Conservation (phyloP, 2,113 vertebrate species). For the Bolborhynchus lineola region DNA sequence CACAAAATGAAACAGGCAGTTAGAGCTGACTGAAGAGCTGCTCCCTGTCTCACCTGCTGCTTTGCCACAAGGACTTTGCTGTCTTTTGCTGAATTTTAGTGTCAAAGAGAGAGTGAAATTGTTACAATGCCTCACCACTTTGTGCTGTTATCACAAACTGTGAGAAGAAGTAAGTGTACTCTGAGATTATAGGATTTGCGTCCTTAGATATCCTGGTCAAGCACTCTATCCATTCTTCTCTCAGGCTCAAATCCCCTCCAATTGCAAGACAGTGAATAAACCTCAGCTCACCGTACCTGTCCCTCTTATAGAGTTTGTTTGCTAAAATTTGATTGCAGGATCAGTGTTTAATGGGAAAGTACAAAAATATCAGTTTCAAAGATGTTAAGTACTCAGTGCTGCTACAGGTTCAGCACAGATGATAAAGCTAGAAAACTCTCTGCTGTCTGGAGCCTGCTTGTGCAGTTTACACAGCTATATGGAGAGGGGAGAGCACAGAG, state of each 20-base stretch:
- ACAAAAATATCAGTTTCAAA: background rate
- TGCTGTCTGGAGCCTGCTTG: background rate
- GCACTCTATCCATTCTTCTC: background rate
- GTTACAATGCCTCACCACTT: background rate
- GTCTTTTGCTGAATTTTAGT: background rate
- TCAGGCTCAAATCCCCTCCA: background rate
- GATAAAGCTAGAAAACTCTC: background rate
- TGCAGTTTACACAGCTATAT: fast-evolving
- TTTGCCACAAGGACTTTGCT: background rate
- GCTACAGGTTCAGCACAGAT: background rate
- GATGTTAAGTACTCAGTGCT: background rate
- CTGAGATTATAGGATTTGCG: background rate
- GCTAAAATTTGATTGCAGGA: background rate
- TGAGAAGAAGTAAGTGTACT: background rate
- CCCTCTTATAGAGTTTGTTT: background rate
- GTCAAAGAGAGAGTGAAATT: background rate
- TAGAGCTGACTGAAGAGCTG: background rate
- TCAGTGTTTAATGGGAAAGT: background rate
- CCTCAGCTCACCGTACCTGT: background rate
- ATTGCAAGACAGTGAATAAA: background rate
- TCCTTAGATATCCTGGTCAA: background rate
- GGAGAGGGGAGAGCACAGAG: background rate
- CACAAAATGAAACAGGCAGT: background rate
- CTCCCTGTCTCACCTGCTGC: background rate
- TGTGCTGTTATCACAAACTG: background rate